Conservation (phyloP, 2,113 vertebrate genomes). For the Morphnarchus princeps region DNA sequence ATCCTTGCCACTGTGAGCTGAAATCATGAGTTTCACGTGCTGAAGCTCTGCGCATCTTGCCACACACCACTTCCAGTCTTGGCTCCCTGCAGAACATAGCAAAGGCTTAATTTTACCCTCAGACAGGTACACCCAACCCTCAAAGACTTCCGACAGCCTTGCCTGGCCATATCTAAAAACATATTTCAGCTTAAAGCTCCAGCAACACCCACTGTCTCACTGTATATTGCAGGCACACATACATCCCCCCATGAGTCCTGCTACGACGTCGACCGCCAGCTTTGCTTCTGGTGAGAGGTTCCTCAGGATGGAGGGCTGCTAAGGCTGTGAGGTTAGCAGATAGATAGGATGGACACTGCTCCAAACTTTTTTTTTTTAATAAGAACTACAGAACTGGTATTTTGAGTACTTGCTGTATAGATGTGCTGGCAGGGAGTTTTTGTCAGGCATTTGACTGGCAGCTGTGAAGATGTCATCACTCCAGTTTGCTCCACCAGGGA, state of each 20-base stretch:
- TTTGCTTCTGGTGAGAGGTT: neutral
- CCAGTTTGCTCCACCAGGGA: neutral
- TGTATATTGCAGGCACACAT: neutral
- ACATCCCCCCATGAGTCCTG: neutral
- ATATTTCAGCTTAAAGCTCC: neutral
- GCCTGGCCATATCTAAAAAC: neutral
- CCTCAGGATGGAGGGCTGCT: neutral
- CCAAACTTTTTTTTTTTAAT: neutral
- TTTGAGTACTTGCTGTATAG: neutral
- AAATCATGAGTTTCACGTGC: neutral
- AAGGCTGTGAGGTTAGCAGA: neutral
- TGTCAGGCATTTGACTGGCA: neutral
- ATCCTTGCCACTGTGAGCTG: neutral
- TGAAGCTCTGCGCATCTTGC: neutral
- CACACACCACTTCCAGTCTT: neutral
- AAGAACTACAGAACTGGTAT: neutral
- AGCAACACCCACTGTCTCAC: neutral
- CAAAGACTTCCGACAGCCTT: neutral
- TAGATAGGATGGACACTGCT: neutral
- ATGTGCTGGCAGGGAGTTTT: neutral
- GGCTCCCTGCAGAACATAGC: neutral
- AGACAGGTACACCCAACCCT: neutral
- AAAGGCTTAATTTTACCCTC: neutral
- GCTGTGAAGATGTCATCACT: neutral
- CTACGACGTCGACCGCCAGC: fast-evolving